Evolutionary conservation across 2,797 vertebrate genomes (phyloP), one percentile per base, ranked within the genome.

Genomic region (Dendrocincla fuliginosa): DNA sequence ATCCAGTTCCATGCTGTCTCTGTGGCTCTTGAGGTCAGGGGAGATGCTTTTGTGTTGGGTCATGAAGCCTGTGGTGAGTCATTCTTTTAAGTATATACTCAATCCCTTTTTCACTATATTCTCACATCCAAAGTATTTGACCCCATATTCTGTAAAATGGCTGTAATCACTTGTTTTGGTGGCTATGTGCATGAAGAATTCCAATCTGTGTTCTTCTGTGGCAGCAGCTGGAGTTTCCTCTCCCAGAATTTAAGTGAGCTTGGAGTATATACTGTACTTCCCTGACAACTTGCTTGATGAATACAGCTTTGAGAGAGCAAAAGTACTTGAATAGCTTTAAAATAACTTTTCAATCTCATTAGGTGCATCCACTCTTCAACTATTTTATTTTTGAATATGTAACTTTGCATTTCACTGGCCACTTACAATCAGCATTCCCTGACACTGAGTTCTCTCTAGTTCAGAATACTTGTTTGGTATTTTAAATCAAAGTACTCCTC

Each of bases 31-130:
- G 78, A 90, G 93, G 82, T 97, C 92, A 93, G 56, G 57, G 71
- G 33, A 90, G 96, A 94, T 97, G 79, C 79, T 94, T 97, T 97
- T 90, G 42, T 93, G 30, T 95, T 95, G 90, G 90, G 84, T 97
- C 95, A 88, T 64, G 57, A 86, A 95, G 84, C 92, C 68, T 63
- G 75, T 89, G 89, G 77, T 86, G 89, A 97, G 82, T 97, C 89
- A 93, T 86, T 82, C 52, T 75, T 87, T 84, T 55, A 89, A 93
- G 77, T n/a, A 42, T 77, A 32, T 55, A 52, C 50, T 87, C 57
- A 76, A 37, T 88, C 83, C 60, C 57, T 50, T 74, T 47, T 81
- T 75, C 42, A 55, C 65, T 81, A 1, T 81, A 37, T 91, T 93
- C 59, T 94, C 75, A 86, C 76, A 83, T 71, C 79, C 39, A 14